phyloP scores from a whole-genome alignment of 2,113 vertebrate genomes.

The Fregetta grallaria region DNA sequence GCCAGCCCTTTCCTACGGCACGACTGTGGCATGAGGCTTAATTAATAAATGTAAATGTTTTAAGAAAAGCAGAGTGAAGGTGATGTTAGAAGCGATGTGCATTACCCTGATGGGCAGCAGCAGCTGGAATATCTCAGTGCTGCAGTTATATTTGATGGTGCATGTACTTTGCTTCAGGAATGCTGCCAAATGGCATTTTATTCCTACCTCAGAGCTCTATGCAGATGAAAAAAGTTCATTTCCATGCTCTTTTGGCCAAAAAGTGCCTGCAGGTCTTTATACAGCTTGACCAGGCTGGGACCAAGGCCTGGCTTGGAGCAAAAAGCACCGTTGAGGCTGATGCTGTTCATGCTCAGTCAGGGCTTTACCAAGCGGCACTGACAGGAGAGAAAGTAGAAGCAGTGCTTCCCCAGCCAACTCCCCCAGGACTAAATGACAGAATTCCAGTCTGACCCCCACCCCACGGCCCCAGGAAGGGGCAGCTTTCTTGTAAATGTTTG shows the following conservation, averaged over 20 bases:
- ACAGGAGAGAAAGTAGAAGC: background rate
- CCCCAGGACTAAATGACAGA: background rate
- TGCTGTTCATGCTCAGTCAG: background rate
- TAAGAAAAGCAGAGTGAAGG: background rate
- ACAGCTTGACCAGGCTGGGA: background rate
- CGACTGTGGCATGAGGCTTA: background rate
- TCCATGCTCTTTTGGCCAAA: background rate
- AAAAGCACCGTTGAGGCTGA: background rate
- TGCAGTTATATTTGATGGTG: background rate
- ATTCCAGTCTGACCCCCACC: background rate
- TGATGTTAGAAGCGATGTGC: background rate
- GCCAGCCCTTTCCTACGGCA: background rate
- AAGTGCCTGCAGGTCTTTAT: constrained; percentile 1
- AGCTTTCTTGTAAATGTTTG: background rate
- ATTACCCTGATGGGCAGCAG: background rate
- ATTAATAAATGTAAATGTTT: background rate
- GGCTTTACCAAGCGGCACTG: background rate
- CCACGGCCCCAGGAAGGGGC: background rate
- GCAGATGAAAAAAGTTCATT: background rate
- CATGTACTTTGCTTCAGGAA: background rate
- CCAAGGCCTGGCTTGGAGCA: background rate
- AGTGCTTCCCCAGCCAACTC: background rate
- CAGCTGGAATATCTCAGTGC: background rate
- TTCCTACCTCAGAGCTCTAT: background rate
- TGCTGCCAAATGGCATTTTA: constrained; percentile 39